Base-by-base conservation (phyloP, 2,888 invertebrate genomes). In the Eledone cirrhosa region DNA sequence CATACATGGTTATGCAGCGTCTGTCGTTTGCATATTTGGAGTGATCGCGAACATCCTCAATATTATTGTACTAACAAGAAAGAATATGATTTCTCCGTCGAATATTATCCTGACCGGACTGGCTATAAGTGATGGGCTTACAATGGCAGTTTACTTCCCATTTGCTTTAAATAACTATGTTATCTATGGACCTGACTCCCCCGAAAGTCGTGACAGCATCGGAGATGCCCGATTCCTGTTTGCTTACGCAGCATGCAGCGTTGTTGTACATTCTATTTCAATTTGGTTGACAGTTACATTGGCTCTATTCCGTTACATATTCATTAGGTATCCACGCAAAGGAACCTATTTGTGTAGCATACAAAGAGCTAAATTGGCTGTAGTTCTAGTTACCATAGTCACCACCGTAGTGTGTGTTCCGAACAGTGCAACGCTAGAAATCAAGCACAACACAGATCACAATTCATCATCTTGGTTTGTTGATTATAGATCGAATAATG, bases 251-350 rank as follows among this genome's bases (percentile, higher is more conserved):
- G 94, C 96, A 87, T 96, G 97, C 90, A 94, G 95, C 63, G 97
- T 97, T 91, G 93, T 95, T 77, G 93, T 95, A 81, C 96, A 96
- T 90, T 97, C 97, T 4, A 96, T 97, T 83, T 96, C 97, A 4
- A 97, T 97, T 84, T 97, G 96, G 94, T 91, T 98, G 84, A 98
- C 98, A 0, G 95, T 98, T 1, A 95, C 96, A 0, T 91, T 98
- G 80, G 98, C 98, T 0, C 94, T 98, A 4, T 98, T 98, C 96
- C 93, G 98, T 13, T 97, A 96, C 89, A 87, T 89, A 27, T 91
- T 90, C 78, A 90, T 92, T 69, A 83, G 85, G 11, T 89, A 87
- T 89, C 97, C 97, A 0, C 94, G 95, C 83, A 93, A 93, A 85
- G 96, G 95, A 87, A 93, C 94, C 33, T 93, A 94, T 59, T 95